phyloP scores from a whole-genome alignment of 2,888 invertebrate genomes.

The Vannuccia rotundouncinata region DNA sequence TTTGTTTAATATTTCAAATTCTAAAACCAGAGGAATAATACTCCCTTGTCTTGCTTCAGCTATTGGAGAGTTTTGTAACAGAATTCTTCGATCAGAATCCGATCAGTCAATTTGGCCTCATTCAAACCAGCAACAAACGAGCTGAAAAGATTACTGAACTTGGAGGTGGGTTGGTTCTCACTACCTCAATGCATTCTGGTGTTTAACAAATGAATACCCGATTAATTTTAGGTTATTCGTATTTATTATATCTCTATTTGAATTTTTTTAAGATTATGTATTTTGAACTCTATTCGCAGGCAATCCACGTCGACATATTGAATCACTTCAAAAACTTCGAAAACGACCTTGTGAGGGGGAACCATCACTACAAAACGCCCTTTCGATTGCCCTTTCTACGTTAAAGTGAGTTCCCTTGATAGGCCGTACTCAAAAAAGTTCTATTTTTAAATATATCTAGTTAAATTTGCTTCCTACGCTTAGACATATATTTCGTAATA shows the following conservation, averaged over 20 bases:
- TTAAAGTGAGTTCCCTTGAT: constrained; percentile 60
- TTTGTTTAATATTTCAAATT: too few species aligned
- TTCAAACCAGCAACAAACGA: constrained; percentile 81
- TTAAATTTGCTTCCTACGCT: too few species aligned
- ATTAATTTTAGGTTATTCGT: too few species aligned
- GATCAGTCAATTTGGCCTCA: constrained; percentile 87
- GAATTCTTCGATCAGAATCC: constrained; percentile 98
- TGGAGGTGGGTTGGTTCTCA: too few species aligned
- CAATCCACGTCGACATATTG: constrained; percentile 57
- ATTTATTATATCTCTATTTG: too few species aligned
- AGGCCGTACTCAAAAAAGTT: too few species aligned
- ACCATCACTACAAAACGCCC: constrained; percentile 87
- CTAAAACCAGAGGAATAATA: too few species aligned
- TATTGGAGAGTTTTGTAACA: constrained; percentile 83
- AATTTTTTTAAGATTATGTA: too few species aligned
- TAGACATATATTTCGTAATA: too few species aligned
- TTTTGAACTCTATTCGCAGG: not conserved
- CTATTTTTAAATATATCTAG: too few species aligned
- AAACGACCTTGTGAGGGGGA: constrained; percentile 74
- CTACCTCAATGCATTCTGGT: too few species aligned
- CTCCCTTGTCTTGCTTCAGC: too few species aligned
- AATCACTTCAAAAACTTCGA: constrained; percentile 57
- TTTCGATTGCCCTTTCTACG: constrained; percentile 77
- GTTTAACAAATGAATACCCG: not conserved
- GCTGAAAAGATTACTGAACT: constrained; percentile 85